Evolutionary conservation across 2,113 vertebrate species (phyloP).

Genomic region (Colius striatus): DNA sequence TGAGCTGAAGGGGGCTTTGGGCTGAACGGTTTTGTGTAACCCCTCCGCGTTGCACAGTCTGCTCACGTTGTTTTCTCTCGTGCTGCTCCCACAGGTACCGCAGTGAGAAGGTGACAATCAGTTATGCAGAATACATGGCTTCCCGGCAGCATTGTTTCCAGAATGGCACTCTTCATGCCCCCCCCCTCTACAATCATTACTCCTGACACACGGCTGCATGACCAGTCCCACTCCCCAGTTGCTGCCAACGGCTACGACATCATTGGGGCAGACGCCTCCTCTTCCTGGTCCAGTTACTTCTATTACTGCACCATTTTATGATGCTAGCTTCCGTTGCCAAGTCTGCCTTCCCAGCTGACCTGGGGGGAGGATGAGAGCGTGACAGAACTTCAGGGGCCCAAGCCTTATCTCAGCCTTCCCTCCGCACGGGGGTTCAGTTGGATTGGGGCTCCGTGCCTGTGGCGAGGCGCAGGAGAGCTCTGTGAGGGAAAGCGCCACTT

Average conservation of each 20-base stretch:
- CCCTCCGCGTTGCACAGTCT: accelerated
- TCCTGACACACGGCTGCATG: slow-evolving; percentile 88
- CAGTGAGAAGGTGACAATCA: slow-evolving; percentile 90
- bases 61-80: accelerated
- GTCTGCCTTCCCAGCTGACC: slow-evolving; percentile 82
- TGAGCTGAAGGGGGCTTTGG: neutral
- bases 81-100: slow-evolving; percentile 76
- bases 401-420: slow-evolving; percentile 85
- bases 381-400: slow-evolving; percentile 80
- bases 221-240: slow-evolving; percentile 83
- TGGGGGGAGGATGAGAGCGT: slow-evolving; percentile 69
- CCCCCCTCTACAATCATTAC: slow-evolving; percentile 89
- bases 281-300: slow-evolving; percentile 90
- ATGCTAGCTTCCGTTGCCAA: slow-evolving; percentile 88
- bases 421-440: slow-evolving; percentile 71
- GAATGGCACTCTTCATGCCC: slow-evolving; percentile 87
- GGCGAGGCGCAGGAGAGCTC: slow-evolving; percentile 68
- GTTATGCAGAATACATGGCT: slow-evolving; percentile 86
- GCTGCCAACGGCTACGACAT: slow-evolving; percentile 85
- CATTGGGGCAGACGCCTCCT: slow-evolving; percentile 85
- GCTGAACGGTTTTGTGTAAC: neutral
- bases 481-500: slow-evolving; percentile 58
- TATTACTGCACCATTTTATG: slow-evolving; percentile 92
- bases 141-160: slow-evolving; percentile 86
- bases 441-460: slow-evolving; percentile 76